Percentiles rank a stretch among this genome's conserved stretches.
phyloP scores from a whole-genome alignment of 2,797 vertebrate genomes.

The Cynodonichthys magdalenae region DNA sequence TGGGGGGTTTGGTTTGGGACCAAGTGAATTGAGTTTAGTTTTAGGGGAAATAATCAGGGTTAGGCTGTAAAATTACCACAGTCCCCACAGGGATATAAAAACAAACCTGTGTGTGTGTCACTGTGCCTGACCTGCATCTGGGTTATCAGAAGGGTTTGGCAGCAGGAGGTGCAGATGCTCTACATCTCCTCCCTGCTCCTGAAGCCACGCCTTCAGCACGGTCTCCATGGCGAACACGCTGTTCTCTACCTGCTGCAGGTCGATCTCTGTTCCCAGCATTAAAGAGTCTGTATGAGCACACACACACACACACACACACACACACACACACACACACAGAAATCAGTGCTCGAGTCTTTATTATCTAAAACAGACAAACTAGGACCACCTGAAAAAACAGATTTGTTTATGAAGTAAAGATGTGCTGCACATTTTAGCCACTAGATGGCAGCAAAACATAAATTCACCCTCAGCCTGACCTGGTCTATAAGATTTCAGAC shows the following conservation, averaged over 20 bases:
- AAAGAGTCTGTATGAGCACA: conserved; percentile 70
- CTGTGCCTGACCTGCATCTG: conserved; percentile 45
- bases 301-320: neutral
- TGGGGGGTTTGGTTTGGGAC: too few species aligned
- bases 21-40: too few species aligned
- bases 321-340: neutral
- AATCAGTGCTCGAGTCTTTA: neutral
- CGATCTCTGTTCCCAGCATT: conserved; percentile 85
- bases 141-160: conserved; percentile 63
- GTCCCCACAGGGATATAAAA: too few species aligned
- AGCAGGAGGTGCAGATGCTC: conserved; percentile 92
- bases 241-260: conserved; percentile 86
- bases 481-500: conserved; percentile 1
- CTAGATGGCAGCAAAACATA: conserved; percentile 57
- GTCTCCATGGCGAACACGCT: conserved; percentile 86
- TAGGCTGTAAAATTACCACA: too few species aligned
- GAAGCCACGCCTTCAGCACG: conserved; percentile 92
- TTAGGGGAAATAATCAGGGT: too few species aligned
- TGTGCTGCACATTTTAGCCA: conserved; percentile 22
- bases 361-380: neutral
- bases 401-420: too few species aligned
- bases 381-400: too few species aligned
- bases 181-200: conserved; percentile 83
- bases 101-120: neutral
- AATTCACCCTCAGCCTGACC: neutral